These are phyloP conservation scores for Lithobates pipiens DNA, from an alignment of 2,797 vertebrate species.

Conservation along the genomic window DNA sequence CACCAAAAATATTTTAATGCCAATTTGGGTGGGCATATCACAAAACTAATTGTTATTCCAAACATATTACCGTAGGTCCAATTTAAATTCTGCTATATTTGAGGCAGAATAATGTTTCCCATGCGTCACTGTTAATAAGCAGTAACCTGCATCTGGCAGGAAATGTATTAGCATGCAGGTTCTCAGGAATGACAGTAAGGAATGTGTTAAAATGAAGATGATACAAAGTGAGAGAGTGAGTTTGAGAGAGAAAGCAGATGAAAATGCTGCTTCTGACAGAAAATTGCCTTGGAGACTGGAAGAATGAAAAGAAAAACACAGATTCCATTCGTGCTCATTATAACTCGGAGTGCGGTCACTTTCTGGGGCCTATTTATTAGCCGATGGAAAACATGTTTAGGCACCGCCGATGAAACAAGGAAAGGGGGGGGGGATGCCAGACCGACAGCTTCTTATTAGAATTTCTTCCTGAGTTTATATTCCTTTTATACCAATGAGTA, in stretches of 20 bases:
- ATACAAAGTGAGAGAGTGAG: constrained; percentile 40
- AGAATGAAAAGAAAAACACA: constrained; percentile 59
- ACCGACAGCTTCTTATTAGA: constrained; percentile 36
- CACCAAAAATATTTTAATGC: neutral
- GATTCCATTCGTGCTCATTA: constrained; percentile 57
- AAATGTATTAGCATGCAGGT: neutral
- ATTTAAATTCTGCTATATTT: neutral
- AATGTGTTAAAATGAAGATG: constrained; percentile 51
- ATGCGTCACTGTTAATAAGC: neutral
- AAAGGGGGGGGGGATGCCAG: neutral
- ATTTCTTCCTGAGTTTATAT: constrained; percentile 47
- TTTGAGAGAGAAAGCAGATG: constrained; percentile 47
- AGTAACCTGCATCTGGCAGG: neutral
- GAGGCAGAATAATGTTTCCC: neutral
- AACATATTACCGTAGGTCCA: neutral
- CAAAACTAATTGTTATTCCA: neutral
- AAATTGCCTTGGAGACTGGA: constrained; percentile 61
- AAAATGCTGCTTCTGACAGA: constrained; percentile 59
- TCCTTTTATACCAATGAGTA: constrained; percentile 33
- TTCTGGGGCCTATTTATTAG: constrained; percentile 59
- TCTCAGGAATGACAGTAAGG: constrained; percentile 9
- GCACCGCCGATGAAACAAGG: constrained; percentile 15
- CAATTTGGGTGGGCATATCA: neutral
- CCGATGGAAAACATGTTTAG: constrained; percentile 59
- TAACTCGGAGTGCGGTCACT: constrained; percentile 49